A percentile compares a stretch with the other conserved stretches of the same genome.
Evolutionary conservation across 1,140 invertebrate species (phyloP).

Genomic region (Macrobrachium nipponense): DNA sequence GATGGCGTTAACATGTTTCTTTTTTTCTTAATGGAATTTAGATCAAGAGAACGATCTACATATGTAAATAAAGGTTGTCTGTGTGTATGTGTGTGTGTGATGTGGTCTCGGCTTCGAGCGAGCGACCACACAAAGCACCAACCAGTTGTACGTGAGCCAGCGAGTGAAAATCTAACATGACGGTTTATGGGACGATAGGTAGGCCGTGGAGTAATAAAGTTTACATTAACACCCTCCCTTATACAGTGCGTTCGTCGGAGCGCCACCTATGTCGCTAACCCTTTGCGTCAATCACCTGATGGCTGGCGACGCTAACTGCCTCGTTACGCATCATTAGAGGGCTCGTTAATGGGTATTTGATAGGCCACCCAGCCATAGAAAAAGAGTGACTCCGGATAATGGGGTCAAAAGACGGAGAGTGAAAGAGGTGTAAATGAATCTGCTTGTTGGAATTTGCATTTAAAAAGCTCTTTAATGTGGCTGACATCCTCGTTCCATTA

Average conservation of each 20-base stretch:
- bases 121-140: not conserved
- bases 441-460: slow-evolving; percentile 42
- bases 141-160: too few species aligned
- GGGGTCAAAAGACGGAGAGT: slow-evolving; percentile 21
- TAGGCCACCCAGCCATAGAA: slow-evolving; percentile 19
- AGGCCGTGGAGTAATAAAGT: slow-evolving; percentile 17
- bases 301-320: slow-evolving; percentile 13
- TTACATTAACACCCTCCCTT: slow-evolving; percentile 34
- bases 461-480: slow-evolving; percentile 28
- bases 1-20: too few species aligned
- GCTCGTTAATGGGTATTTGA: slow-evolving; percentile 49
- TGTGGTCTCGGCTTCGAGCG: not conserved
- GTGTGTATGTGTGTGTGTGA: not conserved
- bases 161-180: slow-evolving; percentile 21
- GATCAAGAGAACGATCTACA: too few species aligned
- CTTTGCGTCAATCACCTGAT: slow-evolving; percentile 39
- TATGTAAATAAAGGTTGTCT: too few species aligned
- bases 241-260: not conserved
- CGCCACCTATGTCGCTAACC: slow-evolving; percentile 1
- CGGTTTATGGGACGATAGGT: not conserved
- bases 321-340: slow-evolving; percentile 47
- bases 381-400: not conserved
- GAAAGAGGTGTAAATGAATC: slow-evolving; percentile 54
- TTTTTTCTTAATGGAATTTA: too few species aligned
- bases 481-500: not conserved